Base-by-base conservation (phyloP, 2,797 vertebrate species). In the Gephyroberyx darwinii region DNA sequence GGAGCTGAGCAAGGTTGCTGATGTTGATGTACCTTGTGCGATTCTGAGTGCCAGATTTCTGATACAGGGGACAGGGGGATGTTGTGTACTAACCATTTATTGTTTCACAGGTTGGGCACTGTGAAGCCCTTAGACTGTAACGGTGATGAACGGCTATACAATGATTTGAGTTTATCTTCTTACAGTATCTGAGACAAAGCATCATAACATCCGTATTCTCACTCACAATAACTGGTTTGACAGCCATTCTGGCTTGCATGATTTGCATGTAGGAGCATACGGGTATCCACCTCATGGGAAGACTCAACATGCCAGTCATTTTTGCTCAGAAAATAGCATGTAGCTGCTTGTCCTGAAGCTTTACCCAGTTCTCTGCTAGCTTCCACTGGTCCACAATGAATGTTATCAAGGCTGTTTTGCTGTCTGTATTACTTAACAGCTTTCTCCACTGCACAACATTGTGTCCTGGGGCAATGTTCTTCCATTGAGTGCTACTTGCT, bases 401-500 rank as follows among this genome's bases (percentile, higher is more conserved):
- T 53, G 35, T 67, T 20, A 57, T 67, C 14, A 67, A 30, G 52
- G 51, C 22, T 12, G 43, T 69, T 51, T 70, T 70, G 22, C 50
- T 68, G 45, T 51, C 55, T 26, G 45, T 30, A 54, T 58, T 68
- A 30, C 50, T 58, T 37, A 74, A 58, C 4, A 66, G 35, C 30
- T 60, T 74, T 61, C 45, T 9, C 55, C 72, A 52, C 41, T 74
- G 56, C 56, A 55, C 54, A 35, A 74, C 58, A 69, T 52, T 57
- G 54, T 60, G 71, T 48, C 71, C 71, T 6, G 39, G 43, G 7
- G 54, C 63, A 65, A 74, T 66, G 63, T 61, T 67, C 19, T 53
- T 74, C 33, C 52, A 66, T 35, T 67, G 48, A 52, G 45, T 53
- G 16, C 51, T 41, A 10, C 19, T 45, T 37, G 35, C 64, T 65